Evolutionary conservation across 2,113 vertebrate species (phyloP), one percentile per base, ranked within the genome.

Genomic region (Leptobrachium ailaonicum): DNA sequence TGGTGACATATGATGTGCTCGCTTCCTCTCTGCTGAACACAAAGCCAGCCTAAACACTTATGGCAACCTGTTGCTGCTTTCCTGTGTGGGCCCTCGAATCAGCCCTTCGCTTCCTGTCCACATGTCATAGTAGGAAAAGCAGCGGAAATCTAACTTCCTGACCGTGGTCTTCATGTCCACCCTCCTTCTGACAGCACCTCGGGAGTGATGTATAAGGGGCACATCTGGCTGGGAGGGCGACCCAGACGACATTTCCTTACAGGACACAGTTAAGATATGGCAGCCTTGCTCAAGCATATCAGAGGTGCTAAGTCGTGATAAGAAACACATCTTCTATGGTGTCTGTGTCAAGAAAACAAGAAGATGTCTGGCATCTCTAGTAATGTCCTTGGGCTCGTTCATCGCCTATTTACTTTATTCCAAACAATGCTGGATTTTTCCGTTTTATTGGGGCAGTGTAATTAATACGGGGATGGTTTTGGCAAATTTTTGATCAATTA

Each of bases 31-130:
- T 84, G 88, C 86, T 63, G 69, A 80, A 74, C 62, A 80, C 78
- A 80, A 89, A 86, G 85, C 83, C 87, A 89, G 84, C 85, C 83
- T 73, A 89, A 89, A 85, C 83, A 87, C 81, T 84, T 84, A 79
- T 82, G 88, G 87, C 90, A 92, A 90, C 92, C 88, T 91, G 92
- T 83, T 91, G 88, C 86, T 83, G 89, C 90, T 84, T 95, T 95
- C 93, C 94, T 94, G 90, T 84, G 87, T 20, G 71, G 86, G 87
- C 85, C 91, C 87, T 87, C 91, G 93, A 92, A 90, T 79, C 85
- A 83, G 89, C 87, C 88, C 87, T 85, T 89, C 77, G 87, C 80
- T 93, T 95, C 94, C 93, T 93, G 80, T 90, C 86, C 87, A 90
- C 87, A 90, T 87, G 90, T 80, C 88, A 83, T 83, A 84, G 84